Evolutionary conservation across 53 echinoderm and acorn worm genomes (phyloP).

Genomic region (Glandiceps talaboti): DNA sequence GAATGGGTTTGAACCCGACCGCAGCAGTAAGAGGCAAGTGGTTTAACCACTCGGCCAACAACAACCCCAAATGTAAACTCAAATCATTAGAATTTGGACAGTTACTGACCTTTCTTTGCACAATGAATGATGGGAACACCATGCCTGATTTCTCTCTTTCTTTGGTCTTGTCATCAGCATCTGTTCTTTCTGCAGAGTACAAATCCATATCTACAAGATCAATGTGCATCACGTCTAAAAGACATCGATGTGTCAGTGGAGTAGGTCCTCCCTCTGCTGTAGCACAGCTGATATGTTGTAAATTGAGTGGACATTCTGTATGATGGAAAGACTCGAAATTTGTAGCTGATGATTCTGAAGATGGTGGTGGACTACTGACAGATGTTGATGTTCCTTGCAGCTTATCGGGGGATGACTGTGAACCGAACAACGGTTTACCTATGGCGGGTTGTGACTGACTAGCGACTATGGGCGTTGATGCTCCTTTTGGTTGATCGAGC

Average conservation of each 20-base stretch:
- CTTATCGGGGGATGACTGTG: background rate
- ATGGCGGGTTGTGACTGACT: background rate
- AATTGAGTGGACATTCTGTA: background rate
- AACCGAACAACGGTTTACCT: background rate
- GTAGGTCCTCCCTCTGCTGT: background rate
- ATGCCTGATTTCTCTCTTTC: slow-evolving; percentile 18
- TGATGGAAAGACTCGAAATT: slow-evolving; percentile 3
- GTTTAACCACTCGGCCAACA: too few species aligned
- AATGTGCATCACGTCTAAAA: slow-evolving; percentile 85
- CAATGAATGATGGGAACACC: slow-evolving; percentile 91
- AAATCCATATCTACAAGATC: slow-evolving; percentile 96
- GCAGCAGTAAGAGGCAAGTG: too few species aligned
- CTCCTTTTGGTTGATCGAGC: background rate
- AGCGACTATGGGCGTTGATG: too few species aligned
- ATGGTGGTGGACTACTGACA: background rate
- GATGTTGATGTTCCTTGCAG: background rate
- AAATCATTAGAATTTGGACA: too few species aligned
- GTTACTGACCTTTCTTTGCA: slow-evolving; percentile 57
- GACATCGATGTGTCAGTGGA: slow-evolving; percentile 25
- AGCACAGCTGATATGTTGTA: background rate
- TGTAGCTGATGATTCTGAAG: background rate
- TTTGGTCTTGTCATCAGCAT: slow-evolving; percentile 56
- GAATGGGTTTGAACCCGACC: too few species aligned
- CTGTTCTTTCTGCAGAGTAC: slow-evolving; percentile 66
- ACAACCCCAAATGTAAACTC: too few species aligned